Evolutionary conservation across 92 coral and sea anemone species (phyloP), one percentile per base, ranked within the genome.

Genomic region (Montipora capitata): DNA sequence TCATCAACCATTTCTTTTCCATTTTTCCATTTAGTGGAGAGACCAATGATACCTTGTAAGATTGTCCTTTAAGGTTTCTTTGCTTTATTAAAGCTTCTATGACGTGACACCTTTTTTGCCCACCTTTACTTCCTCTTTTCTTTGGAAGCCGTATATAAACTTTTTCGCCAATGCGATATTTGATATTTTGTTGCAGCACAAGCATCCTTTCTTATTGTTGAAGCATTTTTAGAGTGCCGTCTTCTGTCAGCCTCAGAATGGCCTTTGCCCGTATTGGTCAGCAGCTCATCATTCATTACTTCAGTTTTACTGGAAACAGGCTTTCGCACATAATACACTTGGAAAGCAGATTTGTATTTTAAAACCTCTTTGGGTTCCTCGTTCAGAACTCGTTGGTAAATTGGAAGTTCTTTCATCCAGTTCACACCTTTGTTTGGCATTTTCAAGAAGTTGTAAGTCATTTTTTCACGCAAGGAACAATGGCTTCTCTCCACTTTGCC

Each of bases 311-410:
- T 7, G 41, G 11, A 18, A 10, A 13, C 4, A 73, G 80, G 40
- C 44, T 68, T 90, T 14, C 90, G 38, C 0, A 73, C 87, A 16
- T 70, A 90, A 58, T 73, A 85, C 12, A 71, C 61, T 58, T 71
- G 77, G 73, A 87, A 88, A 7, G 90, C 84, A 7, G 86, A 43
- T 44, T 84, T 88, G 82, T 82, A 67, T 10, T 71, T 82, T 44
- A 84, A 78, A 10, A 61, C 87, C 64, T 92, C 93, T 75, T 92
- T 83, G 43, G 92, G 89, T 3, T 92, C 90, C 45, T 88, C 91
- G 71, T 92, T 89, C 7, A 91, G 41, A n/a, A 92, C 43, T 8
- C 77, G 77, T 41, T 85, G 87, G 71, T 89, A 90, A 8, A 15
- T 58, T 0, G 72, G 52, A 3, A 89, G 85, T 7, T 43, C 4